These are phyloP conservation scores for Lasioglossum vierecki DNA, from an alignment of 2,888 invertebrate genomes.

Conservation along the genomic window DNA sequence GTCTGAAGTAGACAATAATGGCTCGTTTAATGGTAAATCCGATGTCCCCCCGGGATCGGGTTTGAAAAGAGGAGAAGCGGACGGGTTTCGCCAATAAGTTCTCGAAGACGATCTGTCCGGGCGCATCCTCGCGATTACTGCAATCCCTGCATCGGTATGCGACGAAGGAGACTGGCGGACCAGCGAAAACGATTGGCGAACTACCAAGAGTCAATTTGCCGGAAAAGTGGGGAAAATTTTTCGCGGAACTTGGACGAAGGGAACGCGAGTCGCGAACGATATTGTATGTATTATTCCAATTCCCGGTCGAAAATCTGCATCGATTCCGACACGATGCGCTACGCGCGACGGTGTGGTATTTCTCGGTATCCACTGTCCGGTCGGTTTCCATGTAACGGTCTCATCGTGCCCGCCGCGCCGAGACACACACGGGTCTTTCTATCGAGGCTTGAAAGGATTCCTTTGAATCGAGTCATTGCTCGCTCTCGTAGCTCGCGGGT, in stretches of 20 bases:
- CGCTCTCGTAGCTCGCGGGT: not conserved
- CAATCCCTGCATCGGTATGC: constrained; percentile 26
- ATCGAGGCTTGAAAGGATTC: constrained; percentile 64
- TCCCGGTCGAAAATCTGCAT: not conserved
- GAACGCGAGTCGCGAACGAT: not conserved
- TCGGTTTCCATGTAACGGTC: constrained; percentile 21
- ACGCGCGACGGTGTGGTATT: not conserved
- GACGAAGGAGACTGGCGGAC: constrained; percentile 14
- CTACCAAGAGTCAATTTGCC: constrained; percentile 51
- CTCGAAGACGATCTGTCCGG: not conserved
- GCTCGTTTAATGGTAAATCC: not conserved
- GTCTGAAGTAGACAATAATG: not conserved
- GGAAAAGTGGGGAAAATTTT: constrained; percentile 4
- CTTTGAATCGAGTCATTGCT: constrained; percentile 65
- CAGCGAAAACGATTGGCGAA: constrained; percentile 54
- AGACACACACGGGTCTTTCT: constrained; percentile 20
- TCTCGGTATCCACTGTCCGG: constrained; percentile 1
- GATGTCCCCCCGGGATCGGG: not conserved
- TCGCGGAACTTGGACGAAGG: not conserved
- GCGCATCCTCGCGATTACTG: not conserved
- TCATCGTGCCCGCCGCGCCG: constrained; percentile 16
- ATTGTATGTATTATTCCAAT: not conserved
- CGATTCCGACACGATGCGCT: not conserved
- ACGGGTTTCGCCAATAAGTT: not conserved
- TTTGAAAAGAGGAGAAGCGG: not conserved